phyloP scores from a whole-genome alignment of 2,888 invertebrate species.

The Cantharis flavilabris region DNA sequence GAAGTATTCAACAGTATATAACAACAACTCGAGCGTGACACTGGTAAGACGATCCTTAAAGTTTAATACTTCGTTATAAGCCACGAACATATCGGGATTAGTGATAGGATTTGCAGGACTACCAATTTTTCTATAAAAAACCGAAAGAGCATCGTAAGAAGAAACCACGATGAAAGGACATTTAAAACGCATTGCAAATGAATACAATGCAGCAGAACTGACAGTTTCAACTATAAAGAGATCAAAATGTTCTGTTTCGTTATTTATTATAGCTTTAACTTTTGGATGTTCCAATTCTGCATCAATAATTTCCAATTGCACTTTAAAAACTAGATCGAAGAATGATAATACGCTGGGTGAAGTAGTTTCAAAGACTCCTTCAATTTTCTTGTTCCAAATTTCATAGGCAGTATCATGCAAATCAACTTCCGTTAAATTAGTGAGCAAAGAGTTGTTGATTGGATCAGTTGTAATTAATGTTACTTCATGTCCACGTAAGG shows the following conservation, averaged over 20 bases:
- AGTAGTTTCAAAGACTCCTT: not conserved
- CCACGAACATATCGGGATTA: not conserved
- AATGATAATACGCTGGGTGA: not conserved
- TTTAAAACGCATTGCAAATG: not conserved
- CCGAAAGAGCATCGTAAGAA: not conserved
- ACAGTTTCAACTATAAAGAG: not conserved
- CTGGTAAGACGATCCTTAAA: not conserved
- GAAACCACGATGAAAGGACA: not conserved
- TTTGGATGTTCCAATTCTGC: not conserved
- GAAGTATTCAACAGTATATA: not conserved
- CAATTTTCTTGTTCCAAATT: not conserved
- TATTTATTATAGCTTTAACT: not conserved
- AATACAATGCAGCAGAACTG: not conserved
- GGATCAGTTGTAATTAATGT: not conserved
- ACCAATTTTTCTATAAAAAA: not conserved
- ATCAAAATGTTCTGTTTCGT: not conserved
- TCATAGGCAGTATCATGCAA: not conserved
- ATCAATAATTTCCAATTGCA: not conserved
- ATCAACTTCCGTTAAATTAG: not conserved
- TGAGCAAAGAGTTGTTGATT: not conserved
- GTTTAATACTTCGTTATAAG: not conserved
- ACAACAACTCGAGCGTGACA: not conserved
- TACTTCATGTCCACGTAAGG: slow-evolving; percentile 12
- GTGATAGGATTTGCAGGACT: not conserved
- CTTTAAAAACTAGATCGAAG: not conserved